Evolutionary conservation across 2,797 vertebrate species (phyloP).

Genomic region (Schizopygopsis pylzovi): DNA sequence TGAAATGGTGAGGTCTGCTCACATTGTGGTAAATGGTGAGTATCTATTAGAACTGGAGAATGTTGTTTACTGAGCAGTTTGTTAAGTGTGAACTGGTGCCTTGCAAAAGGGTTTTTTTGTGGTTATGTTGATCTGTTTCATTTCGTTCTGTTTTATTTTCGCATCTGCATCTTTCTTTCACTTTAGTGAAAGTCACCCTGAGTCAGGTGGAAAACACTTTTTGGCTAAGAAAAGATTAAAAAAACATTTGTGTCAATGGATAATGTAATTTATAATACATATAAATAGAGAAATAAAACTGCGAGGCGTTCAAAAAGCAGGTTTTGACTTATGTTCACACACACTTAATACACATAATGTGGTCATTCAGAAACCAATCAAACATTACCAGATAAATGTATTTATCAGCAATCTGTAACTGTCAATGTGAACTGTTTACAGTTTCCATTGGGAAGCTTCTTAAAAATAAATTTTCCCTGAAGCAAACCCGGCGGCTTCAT

Average conservation of each 20-base stretch:
- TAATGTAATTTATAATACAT: background rate
- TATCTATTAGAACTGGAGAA: background rate
- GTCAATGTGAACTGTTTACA: background rate
- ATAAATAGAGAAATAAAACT: background rate
- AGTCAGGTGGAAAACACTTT: background rate
- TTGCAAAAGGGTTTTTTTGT: slow-evolving; percentile 28
- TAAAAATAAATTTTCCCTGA: no score
- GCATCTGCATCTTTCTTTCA: slow-evolving; percentile 28
- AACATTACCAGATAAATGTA: background rate
- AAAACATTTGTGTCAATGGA: background rate
- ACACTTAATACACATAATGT: background rate
- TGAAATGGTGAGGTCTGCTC: background rate
- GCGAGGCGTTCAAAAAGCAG: background rate
- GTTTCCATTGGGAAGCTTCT: no score
- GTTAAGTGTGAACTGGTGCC: slow-evolving; percentile 6
- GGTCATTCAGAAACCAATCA: background rate
- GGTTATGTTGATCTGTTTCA: slow-evolving; percentile 45
- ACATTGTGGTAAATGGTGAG: background rate
- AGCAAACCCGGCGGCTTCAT: no score
- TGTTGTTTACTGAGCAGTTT: slow-evolving; percentile 13
- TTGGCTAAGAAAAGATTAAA: background rate
- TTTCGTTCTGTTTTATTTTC: slow-evolving; percentile 24
- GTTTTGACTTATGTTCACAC: background rate
- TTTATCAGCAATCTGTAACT: background rate
- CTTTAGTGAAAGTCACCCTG: background rate